A percentile compares a stretch with the other conserved stretches of the same genome.
Conservation (phyloP, 2,113 vertebrate genomes). For the Silurus meridionalis region DNA sequence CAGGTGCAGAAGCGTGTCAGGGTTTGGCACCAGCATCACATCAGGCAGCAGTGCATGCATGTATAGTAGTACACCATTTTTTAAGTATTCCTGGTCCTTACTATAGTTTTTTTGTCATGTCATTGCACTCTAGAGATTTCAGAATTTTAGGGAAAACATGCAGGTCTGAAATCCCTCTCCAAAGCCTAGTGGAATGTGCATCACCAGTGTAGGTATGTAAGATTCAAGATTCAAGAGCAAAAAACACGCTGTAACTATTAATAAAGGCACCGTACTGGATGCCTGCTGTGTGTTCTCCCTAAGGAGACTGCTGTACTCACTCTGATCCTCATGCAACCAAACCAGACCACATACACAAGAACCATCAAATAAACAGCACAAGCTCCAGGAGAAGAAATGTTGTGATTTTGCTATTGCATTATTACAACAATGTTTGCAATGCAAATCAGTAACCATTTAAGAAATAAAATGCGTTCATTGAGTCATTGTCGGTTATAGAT, state of each 20-base stretch:
- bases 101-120: not conserved
- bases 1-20: not conserved
- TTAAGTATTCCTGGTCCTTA: not conserved
- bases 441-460: slow-evolving; percentile 13
- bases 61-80: not conserved
- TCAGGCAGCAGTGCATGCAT: not conserved
- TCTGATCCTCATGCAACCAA: slow-evolving; percentile 24
- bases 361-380: not conserved
- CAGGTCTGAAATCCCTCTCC: not conserved
- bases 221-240: not conserved
- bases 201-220: not conserved
- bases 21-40: not conserved
- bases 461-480: slow-evolving; percentile 5
- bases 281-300: slow-evolving; percentile 30
- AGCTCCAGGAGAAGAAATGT: not conserved
- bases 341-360: not conserved
- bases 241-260: slow-evolving; percentile 15
- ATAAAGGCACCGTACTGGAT: slow-evolving; percentile 11
- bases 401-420: slow-evolving; percentile 27
- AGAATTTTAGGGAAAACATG: not conserved
- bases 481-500: slow-evolving; percentile 22
- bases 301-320: not conserved
- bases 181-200: not conserved
- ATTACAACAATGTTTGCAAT: slow-evolving; percentile 18
- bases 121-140: not conserved